phyloP scores from a whole-genome alignment of 2,888 invertebrate species.

The Drosophila peninsularis region DNA sequence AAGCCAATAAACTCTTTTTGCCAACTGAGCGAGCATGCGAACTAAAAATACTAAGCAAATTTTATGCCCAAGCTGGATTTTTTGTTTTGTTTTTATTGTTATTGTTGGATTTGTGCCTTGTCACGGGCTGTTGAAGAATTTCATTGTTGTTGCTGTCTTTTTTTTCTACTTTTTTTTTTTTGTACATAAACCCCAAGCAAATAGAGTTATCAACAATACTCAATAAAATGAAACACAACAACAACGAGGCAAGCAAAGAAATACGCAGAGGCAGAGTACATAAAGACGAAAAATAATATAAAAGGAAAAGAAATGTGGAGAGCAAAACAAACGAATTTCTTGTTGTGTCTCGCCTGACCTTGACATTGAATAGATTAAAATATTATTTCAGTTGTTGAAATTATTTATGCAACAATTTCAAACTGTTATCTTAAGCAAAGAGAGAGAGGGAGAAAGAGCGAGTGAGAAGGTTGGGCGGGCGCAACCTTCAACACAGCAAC shows the following conservation, averaged over 20 bases:
- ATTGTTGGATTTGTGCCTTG: constrained; percentile 35
- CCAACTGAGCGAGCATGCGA: background rate
- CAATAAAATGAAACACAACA: constrained; percentile 46
- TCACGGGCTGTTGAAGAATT: constrained; percentile 55
- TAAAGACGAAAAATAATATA: constrained; percentile 12
- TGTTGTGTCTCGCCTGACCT: constrained; percentile 65
- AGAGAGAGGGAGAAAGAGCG: background rate
- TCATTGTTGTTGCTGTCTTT: constrained; percentile 7
- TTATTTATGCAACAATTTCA: constrained; percentile 43
- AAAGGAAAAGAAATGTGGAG: constrained; percentile 40
- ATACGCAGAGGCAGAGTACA: constrained; percentile 41
- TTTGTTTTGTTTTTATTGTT: too few relatives aligned
- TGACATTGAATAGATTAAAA: constrained; percentile 78
- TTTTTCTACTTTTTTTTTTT: constrained; percentile 7
- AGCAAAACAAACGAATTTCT: constrained; percentile 65
- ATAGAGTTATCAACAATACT: constrained; percentile 77
- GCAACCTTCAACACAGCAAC: constrained; percentile 3
- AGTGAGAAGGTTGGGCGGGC: background rate
- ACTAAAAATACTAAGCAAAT: constrained; percentile 36
- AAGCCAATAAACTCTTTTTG: background rate
- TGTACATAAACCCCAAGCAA: constrained; percentile 52
- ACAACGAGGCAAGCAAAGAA: constrained; percentile 26
- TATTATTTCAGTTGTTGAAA: constrained; percentile 32
- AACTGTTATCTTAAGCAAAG: constrained; percentile 27
- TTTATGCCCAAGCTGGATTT: constrained; percentile 35